Percentiles rank a stretch among this genome's conserved stretches.
Evolutionary conservation across 2,888 invertebrate species (phyloP).

Genomic region (Rapana venosa): DNA sequence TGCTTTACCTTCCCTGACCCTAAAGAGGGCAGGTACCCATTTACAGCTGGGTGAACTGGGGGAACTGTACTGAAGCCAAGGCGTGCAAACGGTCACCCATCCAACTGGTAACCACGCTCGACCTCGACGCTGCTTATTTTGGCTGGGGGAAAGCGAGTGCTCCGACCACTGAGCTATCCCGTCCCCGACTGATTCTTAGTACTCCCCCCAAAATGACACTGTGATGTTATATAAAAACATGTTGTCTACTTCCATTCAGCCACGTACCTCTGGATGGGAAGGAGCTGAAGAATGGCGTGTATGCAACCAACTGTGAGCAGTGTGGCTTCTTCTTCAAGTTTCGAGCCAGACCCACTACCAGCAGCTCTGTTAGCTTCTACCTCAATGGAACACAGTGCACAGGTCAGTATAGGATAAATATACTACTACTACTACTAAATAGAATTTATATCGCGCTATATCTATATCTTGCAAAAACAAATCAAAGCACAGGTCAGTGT

Average conservation of each 20-base stretch:
- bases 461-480: too few relatives aligned
- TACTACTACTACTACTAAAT: too few relatives aligned
- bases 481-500: constrained; percentile 61
- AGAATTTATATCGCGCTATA: too few relatives aligned
- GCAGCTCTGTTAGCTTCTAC: constrained; percentile 59
- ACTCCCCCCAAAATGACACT: neutral
- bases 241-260: constrained; percentile 44
- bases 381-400: constrained; percentile 65
- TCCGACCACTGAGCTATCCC: too few relatives aligned
- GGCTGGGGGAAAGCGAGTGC: too few relatives aligned
- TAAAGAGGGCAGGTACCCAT: too few relatives aligned
- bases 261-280: constrained; percentile 54
- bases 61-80: too few relatives aligned
- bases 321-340: constrained; percentile 72
- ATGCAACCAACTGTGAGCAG: constrained; percentile 61
- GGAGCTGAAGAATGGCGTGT: constrained; percentile 57
- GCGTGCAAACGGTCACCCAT: too few relatives aligned
- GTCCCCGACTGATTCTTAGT: neutral
- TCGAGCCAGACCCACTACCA: constrained; percentile 52
- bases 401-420: constrained; percentile 55
- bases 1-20: too few relatives aligned
- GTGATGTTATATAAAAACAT: neutral
- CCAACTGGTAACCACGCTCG: too few relatives aligned
- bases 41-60: too few relatives aligned
- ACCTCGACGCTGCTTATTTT: too few relatives aligned